These are phyloP conservation scores for Strigops habroptila DNA, from an alignment of 2,113 vertebrate genomes.

Conservation along the genomic window DNA sequence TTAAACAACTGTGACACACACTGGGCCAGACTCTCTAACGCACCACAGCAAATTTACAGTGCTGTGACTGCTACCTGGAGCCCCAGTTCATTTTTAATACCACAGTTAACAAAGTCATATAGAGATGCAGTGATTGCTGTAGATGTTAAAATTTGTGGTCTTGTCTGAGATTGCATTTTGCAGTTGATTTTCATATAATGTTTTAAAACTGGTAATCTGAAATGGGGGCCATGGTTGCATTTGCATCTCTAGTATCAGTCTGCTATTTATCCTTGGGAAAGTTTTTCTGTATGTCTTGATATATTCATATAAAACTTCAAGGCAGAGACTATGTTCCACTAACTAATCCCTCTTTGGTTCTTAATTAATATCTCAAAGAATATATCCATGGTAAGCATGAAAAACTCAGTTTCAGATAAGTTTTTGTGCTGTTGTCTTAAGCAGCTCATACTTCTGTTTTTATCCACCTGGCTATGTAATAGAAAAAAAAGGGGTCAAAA, in stretches of 20 bases:
- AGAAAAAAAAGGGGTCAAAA: not conserved
- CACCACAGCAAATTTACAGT: not conserved
- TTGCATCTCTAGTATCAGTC: not conserved
- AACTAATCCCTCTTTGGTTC: not conserved
- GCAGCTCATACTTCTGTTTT: not conserved
- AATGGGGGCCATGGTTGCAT: not conserved
- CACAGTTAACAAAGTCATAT: not conserved
- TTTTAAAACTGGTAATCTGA: not conserved
- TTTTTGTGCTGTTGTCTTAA: not conserved
- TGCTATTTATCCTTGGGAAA: not conserved
- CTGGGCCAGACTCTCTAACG: conserved; percentile 2
- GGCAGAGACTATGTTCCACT: not conserved
- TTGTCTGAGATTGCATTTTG: not conserved
- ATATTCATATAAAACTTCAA: not conserved
- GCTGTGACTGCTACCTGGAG: not conserved
- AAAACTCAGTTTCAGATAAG: not conserved
- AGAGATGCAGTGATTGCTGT: not conserved
- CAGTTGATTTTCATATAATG: not conserved
- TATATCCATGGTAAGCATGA: not conserved
- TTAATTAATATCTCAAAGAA: not conserved
- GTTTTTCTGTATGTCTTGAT: not conserved
- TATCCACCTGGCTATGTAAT: not conserved
- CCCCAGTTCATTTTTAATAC: not conserved
- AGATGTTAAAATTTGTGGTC: not conserved
- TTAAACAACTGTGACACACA: conserved; percentile 39